Conservation (phyloP, 2,888 invertebrate species). For the Aspidiotus rigidus region DNA sequence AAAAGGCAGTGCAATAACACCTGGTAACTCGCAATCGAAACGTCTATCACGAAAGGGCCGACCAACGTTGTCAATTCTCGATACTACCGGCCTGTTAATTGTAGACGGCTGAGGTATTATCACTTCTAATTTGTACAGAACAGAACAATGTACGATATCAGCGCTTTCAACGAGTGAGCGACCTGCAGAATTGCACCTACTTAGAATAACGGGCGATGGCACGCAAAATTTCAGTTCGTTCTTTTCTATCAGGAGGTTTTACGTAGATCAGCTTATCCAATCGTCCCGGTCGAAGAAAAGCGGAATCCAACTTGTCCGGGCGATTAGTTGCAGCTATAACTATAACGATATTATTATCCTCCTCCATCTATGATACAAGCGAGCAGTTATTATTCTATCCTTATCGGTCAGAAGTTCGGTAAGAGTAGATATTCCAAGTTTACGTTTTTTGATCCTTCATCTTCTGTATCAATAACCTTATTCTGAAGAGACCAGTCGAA, state of each 20-base stretch:
- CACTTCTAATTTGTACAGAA: too few species aligned
- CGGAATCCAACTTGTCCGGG: conserved; percentile 54
- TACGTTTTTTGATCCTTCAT: not conserved
- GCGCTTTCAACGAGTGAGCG: too few species aligned
- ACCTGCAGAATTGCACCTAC: conserved; percentile 33
- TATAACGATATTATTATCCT: conserved; percentile 39
- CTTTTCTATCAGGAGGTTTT: conserved; percentile 49
- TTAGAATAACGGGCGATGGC: conserved; percentile 42
- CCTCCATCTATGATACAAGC: not conserved
- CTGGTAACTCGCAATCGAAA: too few species aligned
- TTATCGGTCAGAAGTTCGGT: not conserved
- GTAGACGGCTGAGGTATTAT: too few species aligned
- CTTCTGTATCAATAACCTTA: not conserved
- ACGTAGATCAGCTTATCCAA: conserved; percentile 55
- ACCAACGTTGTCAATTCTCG: too few species aligned
- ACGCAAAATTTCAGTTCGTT: conserved; percentile 47
- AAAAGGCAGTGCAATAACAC: too few species aligned
- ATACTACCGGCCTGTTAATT: too few species aligned
- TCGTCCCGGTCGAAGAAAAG: conserved; percentile 54
- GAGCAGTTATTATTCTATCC: not conserved
- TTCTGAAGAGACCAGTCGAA: conserved; percentile 10
- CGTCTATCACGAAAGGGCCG: too few species aligned
- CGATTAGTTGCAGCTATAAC: conserved; percentile 59
- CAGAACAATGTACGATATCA: too few species aligned
- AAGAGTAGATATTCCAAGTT: not conserved